phyloP scores from a whole-genome alignment of 2,888 invertebrate species.

The Drosophila infuscata region DNA sequence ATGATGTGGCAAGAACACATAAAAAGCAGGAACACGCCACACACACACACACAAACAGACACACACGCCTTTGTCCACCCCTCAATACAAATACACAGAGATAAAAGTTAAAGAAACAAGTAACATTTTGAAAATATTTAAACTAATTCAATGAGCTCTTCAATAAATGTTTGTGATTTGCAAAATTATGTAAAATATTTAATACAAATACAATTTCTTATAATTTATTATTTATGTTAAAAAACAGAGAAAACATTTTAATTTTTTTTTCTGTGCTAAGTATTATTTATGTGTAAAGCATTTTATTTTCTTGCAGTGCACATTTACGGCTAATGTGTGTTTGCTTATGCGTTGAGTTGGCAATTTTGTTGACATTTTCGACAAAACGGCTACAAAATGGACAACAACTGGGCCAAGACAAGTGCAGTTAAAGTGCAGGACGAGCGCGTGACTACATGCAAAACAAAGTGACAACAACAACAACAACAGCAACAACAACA shows the following conservation, averaged over 20 bases:
- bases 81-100: background rate
- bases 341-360: constrained; percentile 33
- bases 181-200: background rate
- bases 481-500: background rate
- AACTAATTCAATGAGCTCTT: background rate
- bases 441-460: constrained; percentile 76
- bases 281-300: background rate
- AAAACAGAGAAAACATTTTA: background rate
- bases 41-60: background rate
- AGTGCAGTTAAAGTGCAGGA: constrained; percentile 75
- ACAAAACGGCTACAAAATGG: constrained; percentile 75
- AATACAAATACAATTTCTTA: background rate
- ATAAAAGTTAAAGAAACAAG: background rate
- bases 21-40: constrained; percentile 43
- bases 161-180: background rate
- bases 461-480: constrained; percentile 48
- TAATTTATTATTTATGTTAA: background rate
- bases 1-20: constrained; percentile 77
- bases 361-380: constrained; percentile 78
- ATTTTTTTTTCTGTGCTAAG: background rate
- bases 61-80: background rate
- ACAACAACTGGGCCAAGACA: constrained; percentile 58
- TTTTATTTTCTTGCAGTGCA: constrained; percentile 4
- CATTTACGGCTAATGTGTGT: constrained; percentile 60
- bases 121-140: background rate